A percentile compares a stretch with the other conserved stretches of the same genome.
Conservation (phyloP, 2,888 invertebrate genomes). For the Pachycephus smyrnensis region DNA sequence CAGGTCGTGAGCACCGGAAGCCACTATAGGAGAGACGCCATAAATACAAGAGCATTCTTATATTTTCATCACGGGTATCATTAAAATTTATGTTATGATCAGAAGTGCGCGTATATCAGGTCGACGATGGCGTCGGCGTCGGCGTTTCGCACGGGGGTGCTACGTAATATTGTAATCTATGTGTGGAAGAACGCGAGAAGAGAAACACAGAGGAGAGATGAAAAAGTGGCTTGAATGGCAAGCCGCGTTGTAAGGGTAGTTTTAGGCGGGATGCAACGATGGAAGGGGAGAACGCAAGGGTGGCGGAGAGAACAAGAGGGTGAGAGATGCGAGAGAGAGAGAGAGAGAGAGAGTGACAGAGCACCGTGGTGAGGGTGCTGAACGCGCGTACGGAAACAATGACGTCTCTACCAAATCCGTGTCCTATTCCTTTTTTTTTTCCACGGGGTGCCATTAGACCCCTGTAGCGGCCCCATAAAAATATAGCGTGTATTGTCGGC, state of each 20-base stretch:
- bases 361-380: conserved; percentile 30
- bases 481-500: conserved; percentile 55
- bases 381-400: conserved; percentile 57
- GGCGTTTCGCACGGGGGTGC: conserved; percentile 37
- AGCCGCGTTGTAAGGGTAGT: conserved; percentile 54
- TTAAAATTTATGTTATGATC: conserved; percentile 67
- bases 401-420: conserved; percentile 62
- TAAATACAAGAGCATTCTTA: conserved; percentile 65
- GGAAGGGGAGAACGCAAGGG: conserved; percentile 27
- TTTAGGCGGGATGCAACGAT: conserved; percentile 43
- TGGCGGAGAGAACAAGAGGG: conserved; percentile 19
- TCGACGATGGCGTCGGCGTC: conserved; percentile 18
- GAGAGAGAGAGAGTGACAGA: conserved; percentile 17
- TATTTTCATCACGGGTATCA: conserved; percentile 66
- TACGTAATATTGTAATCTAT: conserved; percentile 66
- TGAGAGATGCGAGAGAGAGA: conserved; percentile 26
- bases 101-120: conserved; percentile 60
- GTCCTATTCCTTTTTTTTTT: conserved; percentile 43
- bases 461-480: conserved; percentile 56
- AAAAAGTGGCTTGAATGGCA: conserved; percentile 63
- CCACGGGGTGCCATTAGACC: conserved; percentile 60
- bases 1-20: not conserved
- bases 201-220: conserved; percentile 54
- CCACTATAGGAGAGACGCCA: conserved; percentile 29
- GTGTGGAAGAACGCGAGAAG: conserved; percentile 62